These are phyloP conservation scores for Malurus leucopterus DNA, from an alignment of 2,797 vertebrate species.

Conservation along the genomic window DNA sequence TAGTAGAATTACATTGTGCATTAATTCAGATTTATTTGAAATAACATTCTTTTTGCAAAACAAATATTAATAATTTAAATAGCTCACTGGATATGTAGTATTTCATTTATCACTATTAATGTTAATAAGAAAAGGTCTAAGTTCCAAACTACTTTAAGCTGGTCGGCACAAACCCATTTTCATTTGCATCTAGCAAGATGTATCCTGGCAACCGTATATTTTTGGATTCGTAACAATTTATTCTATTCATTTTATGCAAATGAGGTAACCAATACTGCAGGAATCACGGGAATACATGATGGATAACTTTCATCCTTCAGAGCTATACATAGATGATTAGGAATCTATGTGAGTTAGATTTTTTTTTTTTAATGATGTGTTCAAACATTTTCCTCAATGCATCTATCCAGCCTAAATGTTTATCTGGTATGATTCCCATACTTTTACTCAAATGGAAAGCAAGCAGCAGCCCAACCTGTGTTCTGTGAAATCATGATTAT, in stretches of 20 bases:
- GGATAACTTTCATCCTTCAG: conserved; percentile 28
- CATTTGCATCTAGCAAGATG: conserved; percentile 72
- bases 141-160: conserved; percentile 70
- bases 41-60: conserved; percentile 1
- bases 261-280: conserved; percentile 55
- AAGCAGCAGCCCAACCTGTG: not conserved
- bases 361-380: not conserved
- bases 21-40: not conserved
- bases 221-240: conserved; percentile 71
- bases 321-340: conserved; percentile 25
- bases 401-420: not conserved
- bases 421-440: not conserved
- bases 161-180: conserved; percentile 68
- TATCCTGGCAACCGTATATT: conserved; percentile 80
- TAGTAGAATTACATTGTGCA: not conserved
- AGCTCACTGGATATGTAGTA: not conserved
- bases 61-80: conserved; percentile 20
- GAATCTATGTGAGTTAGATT: not conserved
- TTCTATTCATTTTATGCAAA: conserved; percentile 77
- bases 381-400: not conserved
- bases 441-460: not conserved
- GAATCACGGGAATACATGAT: conserved; percentile 52
- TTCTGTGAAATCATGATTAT: not conserved
- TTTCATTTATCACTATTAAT: conserved; percentile 47
- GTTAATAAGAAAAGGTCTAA: conserved; percentile 56